These are phyloP conservation scores for Calliopsis andreniformis DNA, from an alignment of 1,140 invertebrate species.

Conservation along the genomic window DNA sequence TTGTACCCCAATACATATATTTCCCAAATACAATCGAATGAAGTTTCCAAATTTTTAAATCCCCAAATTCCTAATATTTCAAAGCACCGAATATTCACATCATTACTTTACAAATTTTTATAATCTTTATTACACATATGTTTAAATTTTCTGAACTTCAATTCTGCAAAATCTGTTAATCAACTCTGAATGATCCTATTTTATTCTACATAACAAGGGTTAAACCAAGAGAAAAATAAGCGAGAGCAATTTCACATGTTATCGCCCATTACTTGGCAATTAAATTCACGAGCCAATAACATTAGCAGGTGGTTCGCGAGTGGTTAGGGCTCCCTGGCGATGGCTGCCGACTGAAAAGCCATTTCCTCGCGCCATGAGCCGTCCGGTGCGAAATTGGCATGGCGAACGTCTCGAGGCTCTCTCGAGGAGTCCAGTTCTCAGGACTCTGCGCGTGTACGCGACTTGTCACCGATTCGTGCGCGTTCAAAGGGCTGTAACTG, in stretches of 20 bases:
- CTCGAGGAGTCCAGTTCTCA: constrained; percentile 48
- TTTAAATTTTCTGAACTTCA: no score
- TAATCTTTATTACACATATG: no score
- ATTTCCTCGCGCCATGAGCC: constrained; percentile 54
- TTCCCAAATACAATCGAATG: no score
- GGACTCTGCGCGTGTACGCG: constrained; percentile 45
- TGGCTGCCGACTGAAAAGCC: constrained; percentile 61
- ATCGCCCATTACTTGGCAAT: constrained; percentile 28
- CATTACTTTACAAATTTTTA: no score
- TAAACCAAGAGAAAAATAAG: background rate
- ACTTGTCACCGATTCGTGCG: constrained; percentile 64
- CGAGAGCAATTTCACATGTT: background rate
- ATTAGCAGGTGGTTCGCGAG: background rate
- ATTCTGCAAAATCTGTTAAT: no score
- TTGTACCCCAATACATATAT: no score
- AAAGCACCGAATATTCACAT: no score
- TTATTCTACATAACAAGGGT: no score
- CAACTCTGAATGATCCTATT: no score
- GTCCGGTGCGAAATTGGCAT: constrained; percentile 33
- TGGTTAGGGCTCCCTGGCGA: no score
- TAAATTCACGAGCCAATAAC: constrained; percentile 34
- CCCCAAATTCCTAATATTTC: no score
- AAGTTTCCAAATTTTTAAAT: no score
- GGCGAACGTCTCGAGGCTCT: constrained; percentile 54
- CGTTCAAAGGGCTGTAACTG: constrained; percentile 63